Evolutionary conservation across 2,797 vertebrate species (phyloP).

Genomic region (Acrocephalus scirpaceus): DNA sequence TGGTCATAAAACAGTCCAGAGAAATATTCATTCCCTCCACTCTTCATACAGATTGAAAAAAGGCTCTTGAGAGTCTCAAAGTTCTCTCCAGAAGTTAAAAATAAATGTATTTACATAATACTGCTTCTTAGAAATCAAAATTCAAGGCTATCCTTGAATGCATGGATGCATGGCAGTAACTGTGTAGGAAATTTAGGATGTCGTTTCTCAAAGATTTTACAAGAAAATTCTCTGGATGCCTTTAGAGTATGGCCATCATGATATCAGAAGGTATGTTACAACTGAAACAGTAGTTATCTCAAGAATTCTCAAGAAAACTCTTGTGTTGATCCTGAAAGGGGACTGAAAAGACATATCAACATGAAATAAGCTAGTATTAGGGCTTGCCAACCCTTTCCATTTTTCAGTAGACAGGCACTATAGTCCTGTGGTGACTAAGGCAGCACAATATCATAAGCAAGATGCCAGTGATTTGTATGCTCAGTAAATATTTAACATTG

Average conservation of each 20-base stretch:
- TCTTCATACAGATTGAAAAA: not conserved
- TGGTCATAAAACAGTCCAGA: not conserved
- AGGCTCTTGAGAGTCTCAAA: not conserved
- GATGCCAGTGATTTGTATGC: not conserved
- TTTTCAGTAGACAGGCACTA: not conserved
- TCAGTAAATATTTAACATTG: not conserved
- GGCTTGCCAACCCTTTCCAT: not conserved
- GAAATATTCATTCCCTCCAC: not conserved
- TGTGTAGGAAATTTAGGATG: not conserved
- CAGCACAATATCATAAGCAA: not conserved
- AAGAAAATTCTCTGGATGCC: not conserved
- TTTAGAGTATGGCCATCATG: not conserved
- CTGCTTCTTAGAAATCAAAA: not conserved
- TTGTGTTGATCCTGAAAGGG: not conserved
- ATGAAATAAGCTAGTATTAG: not conserved
- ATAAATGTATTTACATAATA: not conserved
- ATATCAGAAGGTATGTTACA: not conserved
- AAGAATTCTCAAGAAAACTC: not conserved
- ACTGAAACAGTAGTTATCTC: not conserved
- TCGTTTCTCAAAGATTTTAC: not conserved
- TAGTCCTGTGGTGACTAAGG: not conserved
- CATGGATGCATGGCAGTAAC: not conserved
- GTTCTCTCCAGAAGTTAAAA: not conserved
- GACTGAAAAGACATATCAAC: not conserved
- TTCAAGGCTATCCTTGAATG: not conserved